Base-by-base conservation (phyloP, 2,797 vertebrate species). In the Pseudotriccus pelzelni region DNA sequence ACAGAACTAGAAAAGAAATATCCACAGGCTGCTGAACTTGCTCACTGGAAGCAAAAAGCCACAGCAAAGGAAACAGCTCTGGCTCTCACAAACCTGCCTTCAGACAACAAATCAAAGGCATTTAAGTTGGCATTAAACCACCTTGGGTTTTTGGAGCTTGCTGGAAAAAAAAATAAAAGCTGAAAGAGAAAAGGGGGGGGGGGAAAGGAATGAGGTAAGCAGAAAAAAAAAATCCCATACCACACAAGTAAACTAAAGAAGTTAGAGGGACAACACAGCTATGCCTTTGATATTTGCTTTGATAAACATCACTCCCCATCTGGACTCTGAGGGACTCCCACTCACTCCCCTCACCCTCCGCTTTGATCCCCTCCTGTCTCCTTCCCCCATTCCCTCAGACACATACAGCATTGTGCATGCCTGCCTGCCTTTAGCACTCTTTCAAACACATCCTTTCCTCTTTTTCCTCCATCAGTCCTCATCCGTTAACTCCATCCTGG, bases 41-140 rank as follows among this genome's bases (percentile, higher is more conserved):
- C 43, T 91, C 66, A 73, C 77, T 80, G 92, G 85, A 97, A 96
- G 90, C 89, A 95, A 97, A 95, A 34, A 87, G 41, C 64, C 87
- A 50, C 80, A 91, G 94, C 82, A 91, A 85, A 97, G 80, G 76
- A 90, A 95, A 90, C 58, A 94, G 69, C 72, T 84, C 90, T 60
- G 60, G 92, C 94, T 80, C 84, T 93, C 53, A n/a, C 87, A 96
- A 96, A 92, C 63, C 44, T 90, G 86, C 64, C 77, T 94, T 96
- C 89, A 94, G 91, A 98, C 93, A 96, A 96, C 90, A 97, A 97
- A 97, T 97, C 96, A 98, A 96, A 97, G 90, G 85, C 93, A 95
- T 76, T 98, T 98, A 97, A 97, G 78, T 77, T 97, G 92, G 60
- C 93, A 94, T 92, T 96, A 96, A 97, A 97, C 73, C 87, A 97